Percentiles rank a stretch among this genome's conserved stretches.
phyloP scores from a whole-genome alignment of 2,888 invertebrate species.

The Euphydryas editha region DNA sequence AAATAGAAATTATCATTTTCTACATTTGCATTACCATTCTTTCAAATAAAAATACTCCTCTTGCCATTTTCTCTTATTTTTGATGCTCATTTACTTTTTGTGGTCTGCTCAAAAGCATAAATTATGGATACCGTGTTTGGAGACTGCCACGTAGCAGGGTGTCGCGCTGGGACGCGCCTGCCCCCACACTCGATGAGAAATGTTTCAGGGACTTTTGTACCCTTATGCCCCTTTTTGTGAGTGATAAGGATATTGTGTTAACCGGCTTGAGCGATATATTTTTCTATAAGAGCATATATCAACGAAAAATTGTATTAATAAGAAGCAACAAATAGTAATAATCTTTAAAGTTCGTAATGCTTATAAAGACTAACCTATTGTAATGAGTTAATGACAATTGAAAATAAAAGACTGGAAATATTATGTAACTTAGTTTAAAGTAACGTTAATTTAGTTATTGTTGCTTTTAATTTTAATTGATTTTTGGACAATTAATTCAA shows the following conservation, averaged over 20 bases:
- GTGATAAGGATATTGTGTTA: slow-evolving; percentile 82
- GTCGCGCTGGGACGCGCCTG: slow-evolving; percentile 36
- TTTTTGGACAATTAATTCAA: no score
- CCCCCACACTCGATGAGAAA: slow-evolving; percentile 66
- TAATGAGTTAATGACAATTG: neutral
- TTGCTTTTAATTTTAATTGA: no score
- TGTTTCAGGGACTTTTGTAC: slow-evolving; percentile 78
- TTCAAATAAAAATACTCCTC: slow-evolving; percentile 49
- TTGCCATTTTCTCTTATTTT: slow-evolving; percentile 64
- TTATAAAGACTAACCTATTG: neutral
- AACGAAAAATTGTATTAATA: neutral
- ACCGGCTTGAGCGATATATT: slow-evolving; percentile 62
- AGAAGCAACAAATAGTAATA: neutral
- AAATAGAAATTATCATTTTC: neutral
- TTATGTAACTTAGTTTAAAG: no score
- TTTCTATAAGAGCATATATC: slow-evolving; percentile 26
- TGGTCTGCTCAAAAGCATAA: slow-evolving; percentile 77
- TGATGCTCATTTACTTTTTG: slow-evolving; percentile 77
- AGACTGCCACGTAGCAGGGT: slow-evolving; percentile 64
- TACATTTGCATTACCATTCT: slow-evolving; percentile 13
- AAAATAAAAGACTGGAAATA: neutral
- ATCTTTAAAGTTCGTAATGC: neutral
- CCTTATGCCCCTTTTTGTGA: slow-evolving; percentile 76
- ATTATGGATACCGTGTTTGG: slow-evolving; percentile 77
- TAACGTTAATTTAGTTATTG: no score